Percentiles rank a stretch among this genome's conserved stretches.
Evolutionary conservation across 2,113 vertebrate genomes (phyloP).

Genomic region (Xiphophorus maculatus): DNA sequence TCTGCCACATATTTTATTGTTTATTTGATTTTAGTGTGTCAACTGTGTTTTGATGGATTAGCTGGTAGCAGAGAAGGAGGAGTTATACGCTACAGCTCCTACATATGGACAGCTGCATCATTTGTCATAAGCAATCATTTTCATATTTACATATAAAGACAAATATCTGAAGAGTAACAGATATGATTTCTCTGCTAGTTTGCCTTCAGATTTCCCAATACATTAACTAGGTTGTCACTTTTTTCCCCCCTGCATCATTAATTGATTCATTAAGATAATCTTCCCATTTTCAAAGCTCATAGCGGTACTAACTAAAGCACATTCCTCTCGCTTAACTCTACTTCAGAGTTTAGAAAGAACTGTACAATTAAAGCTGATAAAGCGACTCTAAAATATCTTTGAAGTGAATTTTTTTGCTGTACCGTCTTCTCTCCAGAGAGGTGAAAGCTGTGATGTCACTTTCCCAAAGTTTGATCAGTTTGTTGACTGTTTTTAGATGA

Average conservation of each 20-base stretch:
- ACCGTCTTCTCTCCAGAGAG: constrained; percentile 43
- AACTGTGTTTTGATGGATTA: not conserved
- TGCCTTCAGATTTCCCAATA: too few species aligned
- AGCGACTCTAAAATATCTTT: not conserved
- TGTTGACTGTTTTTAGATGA: constrained; percentile 75
- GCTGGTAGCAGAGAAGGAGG: too few species aligned
- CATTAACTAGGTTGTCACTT: too few species aligned
- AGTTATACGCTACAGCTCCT: too few species aligned
- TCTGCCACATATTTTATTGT: not conserved
- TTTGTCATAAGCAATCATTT: too few species aligned
- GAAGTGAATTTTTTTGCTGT: constrained; percentile 22
- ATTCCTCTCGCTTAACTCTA: not conserved
- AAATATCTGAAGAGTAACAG: too few species aligned
- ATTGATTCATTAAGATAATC: not conserved
- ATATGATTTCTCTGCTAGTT: too few species aligned
- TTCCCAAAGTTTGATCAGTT: constrained; percentile 52
- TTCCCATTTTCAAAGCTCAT: not conserved
- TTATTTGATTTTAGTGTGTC: not conserved
- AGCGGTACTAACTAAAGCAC: not conserved
- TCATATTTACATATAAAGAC: too few species aligned
- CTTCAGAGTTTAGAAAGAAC: constrained; percentile 5
- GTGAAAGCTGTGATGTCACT: constrained; percentile 35
- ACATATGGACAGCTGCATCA: too few species aligned
- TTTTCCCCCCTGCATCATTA: too few species aligned
- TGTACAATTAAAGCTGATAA: constrained; percentile 10